Evolutionary conservation across 2,888 invertebrate species (phyloP).

Genomic region (Dryomyza anilis): DNA sequence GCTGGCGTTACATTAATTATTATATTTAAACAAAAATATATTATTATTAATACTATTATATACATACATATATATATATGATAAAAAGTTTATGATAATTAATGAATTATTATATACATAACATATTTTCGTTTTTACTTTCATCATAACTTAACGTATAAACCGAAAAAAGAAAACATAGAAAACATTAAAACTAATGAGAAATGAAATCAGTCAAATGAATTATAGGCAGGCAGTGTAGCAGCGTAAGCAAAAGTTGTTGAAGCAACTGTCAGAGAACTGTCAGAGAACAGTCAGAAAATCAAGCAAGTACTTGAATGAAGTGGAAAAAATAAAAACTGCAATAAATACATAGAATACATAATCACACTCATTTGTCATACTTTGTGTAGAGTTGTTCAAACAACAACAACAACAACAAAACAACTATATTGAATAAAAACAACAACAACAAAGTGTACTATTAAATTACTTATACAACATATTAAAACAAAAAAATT

Average conservation of each 20-base stretch:
- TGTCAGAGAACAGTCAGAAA: background rate
- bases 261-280: background rate
- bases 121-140: slow-evolving; percentile 17
- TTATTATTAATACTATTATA: slow-evolving; percentile 35
- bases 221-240: background rate
- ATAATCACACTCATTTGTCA: no score
- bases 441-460: slow-evolving; percentile 15
- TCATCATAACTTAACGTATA: slow-evolving; percentile 8
- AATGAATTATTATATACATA: slow-evolving; percentile 4
- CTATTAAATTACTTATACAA: no score
- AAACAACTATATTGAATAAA: no score
- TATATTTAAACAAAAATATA: slow-evolving; percentile 40
- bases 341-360: background rate
- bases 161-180: background rate
- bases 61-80: no score
- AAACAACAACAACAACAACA: background rate
- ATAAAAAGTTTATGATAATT: background rate
- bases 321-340: background rate
- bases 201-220: background rate
- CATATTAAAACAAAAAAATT: no score
- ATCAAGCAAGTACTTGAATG: background rate
- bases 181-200: background rate
- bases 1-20: slow-evolving; percentile 42
- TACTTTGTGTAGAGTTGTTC: no score
- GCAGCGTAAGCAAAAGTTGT: background rate